A percentile compares a stretch with the other conserved stretches of the same genome.
These are phyloP conservation scores for Mesorhabditis belari DNA, from an alignment of 2,888 invertebrate species.

Conservation along the genomic window DNA sequence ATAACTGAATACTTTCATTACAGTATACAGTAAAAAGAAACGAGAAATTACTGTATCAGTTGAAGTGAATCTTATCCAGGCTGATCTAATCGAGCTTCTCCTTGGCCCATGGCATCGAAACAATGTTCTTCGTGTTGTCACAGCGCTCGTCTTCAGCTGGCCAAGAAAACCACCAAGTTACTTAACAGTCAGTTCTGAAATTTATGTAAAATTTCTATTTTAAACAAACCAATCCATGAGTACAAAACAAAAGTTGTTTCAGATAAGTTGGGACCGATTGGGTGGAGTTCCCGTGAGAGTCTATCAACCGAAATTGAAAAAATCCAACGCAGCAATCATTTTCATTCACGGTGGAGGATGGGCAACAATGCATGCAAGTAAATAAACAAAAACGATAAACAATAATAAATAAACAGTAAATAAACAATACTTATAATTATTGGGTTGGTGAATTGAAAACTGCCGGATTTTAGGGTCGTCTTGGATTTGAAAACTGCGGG, in stretches of 20 bases:
- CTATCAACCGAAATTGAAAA: constrained; percentile 25
- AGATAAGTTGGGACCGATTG: constrained; percentile 17
- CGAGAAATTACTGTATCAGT: too few relatives aligned
- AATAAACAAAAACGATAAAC: neutral
- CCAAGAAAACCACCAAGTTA: neutral
- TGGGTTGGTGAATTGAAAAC: too few relatives aligned
- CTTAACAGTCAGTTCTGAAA: neutral
- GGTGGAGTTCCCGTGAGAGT: constrained; percentile 39
- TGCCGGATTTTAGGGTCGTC: too few relatives aligned
- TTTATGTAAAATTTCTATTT: neutral
- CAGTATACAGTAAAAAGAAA: too few relatives aligned
- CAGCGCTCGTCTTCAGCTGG: neutral
- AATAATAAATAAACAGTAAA: too few relatives aligned
- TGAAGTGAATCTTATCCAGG: too few relatives aligned
- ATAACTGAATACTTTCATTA: too few relatives aligned
- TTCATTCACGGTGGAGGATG: constrained; percentile 50
- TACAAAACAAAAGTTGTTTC: neutral
- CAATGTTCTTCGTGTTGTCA: neutral
- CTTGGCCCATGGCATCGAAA: too few relatives aligned
- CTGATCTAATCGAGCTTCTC: too few relatives aligned
- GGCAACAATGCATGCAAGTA: constrained; percentile 37
- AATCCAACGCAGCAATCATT: constrained; percentile 26
- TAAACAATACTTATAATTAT: too few relatives aligned
- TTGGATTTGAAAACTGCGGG: too few relatives aligned
- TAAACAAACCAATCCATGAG: neutral